Evolutionary conservation across 2,113 vertebrate genomes (phyloP), one percentile per base, ranked within the genome.

Genomic region (Calonectris borealis): DNA sequence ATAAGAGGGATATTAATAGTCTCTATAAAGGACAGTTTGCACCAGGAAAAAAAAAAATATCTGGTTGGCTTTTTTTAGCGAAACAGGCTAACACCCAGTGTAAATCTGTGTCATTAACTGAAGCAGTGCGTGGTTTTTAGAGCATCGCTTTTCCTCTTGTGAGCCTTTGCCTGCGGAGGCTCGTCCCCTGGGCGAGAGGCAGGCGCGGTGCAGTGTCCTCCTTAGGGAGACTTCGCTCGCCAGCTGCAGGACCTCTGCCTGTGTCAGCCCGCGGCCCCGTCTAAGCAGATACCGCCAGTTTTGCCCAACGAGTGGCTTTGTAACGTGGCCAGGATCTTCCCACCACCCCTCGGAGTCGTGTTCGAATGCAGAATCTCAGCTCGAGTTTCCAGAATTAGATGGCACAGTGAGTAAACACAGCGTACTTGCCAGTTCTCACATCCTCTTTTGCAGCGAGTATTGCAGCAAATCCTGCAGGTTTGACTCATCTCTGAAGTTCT

Each of bases 41-140:
- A 87, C 92, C 82, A 83, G 91, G 86, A 72, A 69, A 72, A 81
- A 88, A 90, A 13, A 32, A 57, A 82, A 34, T n/a, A 83, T 51
- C 64, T 91, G 68, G 16, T 48, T 87, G 85, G 81, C 90, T 95
- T 96, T 96, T 96, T 97, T 94, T 97, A 94, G 95, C 57, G 22
- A 75, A 87, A 69, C 82, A 94, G 94, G 90, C 94, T 96, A 97
- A 95, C 93, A 96, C 94, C 85, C 93, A 68, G 90, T 62, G 96
- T 96, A 95, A 96, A 96, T 96, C 96, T 97, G 90, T 97, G 96
- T 93, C 95, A 94, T 97, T 93, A 96, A 62, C 96, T 86, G 86
- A 95, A 83, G 94, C 83, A 62, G 54, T 46, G 90, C 44, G 52
- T 95, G 86, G 86, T 94, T 92, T 88, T 90, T 55, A 81, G 94